phyloP scores from a whole-genome alignment of 2,797 vertebrate genomes.

The Cercopithecus petaurista region DNA sequence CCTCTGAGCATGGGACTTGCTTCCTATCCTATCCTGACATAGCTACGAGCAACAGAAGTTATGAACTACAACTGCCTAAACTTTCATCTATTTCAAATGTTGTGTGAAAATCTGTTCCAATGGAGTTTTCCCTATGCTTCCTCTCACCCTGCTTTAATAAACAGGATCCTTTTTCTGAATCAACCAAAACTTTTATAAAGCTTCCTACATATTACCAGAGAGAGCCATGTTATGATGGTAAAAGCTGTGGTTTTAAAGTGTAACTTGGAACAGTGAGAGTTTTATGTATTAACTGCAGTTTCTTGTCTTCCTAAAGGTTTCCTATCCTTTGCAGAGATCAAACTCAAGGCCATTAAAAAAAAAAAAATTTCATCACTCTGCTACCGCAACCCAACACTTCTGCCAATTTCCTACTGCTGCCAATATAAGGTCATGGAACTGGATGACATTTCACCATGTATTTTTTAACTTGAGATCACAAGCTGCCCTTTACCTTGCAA shows the following conservation, averaged over 20 bases:
- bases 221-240: neutral
- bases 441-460: neutral
- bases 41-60: neutral
- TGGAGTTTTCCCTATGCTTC: neutral
- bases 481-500: constrained; percentile 78
- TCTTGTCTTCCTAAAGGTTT: neutral
- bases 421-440: neutral
- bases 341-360: neutral
- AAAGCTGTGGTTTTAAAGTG: neutral
- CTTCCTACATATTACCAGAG: neutral
- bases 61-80: neutral
- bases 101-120: neutral
- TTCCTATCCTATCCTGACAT: neutral
- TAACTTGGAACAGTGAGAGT: neutral
- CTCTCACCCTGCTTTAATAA: neutral
- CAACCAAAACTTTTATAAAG: neutral
- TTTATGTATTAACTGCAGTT: neutral
- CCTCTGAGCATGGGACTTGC: neutral
- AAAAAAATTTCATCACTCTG: neutral
- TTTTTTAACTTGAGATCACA: constrained; percentile 58
- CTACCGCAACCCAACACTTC: neutral
- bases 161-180: neutral
- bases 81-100: neutral
- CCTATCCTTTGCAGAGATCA: neutral
- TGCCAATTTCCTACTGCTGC: neutral